Evolutionary conservation across 1,140 invertebrate genomes (phyloP), one percentile per base, ranked within the genome.

Genomic region (Pseudomyrmex concolor): DNA sequence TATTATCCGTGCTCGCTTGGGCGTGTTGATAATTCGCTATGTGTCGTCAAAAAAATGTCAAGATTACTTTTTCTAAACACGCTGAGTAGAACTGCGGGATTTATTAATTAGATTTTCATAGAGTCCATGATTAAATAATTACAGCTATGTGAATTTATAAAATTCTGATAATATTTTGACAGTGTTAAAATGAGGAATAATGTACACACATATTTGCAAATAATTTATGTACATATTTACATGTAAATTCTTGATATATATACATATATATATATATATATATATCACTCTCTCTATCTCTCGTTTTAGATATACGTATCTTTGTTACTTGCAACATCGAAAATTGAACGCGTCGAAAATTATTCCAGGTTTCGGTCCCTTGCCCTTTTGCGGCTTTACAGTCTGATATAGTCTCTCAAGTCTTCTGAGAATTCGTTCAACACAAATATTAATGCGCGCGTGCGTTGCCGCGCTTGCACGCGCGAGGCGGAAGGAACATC

Each of bases 381-480:
- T 25, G 25, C 70, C 15, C 66, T 22, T 70, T 77, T 66, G 67
- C 50, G 73, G 54, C 76, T 25, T 70, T 17, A 70, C 64, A 19
- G 55, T 45, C 45, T 25, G 25, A 54, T 17, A 48, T 4, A 54
- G 66, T n/a, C 76, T 48, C 43, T 10, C 15, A 64, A 48, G 66
- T 59, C 76, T 80, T 80, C 76, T 80, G 76, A 80, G 76, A 70
- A 80, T 71, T 71, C 76, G 51, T 10, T 66, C 66, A 80, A 80
- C 54, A 57, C 66, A 66, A 71, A 80, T 80, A 80, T 80, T 80
- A 80, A 80, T 80, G 66, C 51, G 51, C 54, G 34, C 54, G 76
- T 59, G 54, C 54, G 51, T 59, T 48, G 7, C 51, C 51, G 43
- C 54, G 43, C 50, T 34, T 34, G 22, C 72, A 62, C 73, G 76